Evolutionary conservation across 2,888 invertebrate genomes (phyloP), one percentile per base, ranked within the genome.

Genomic region (Cheilosia pagana): DNA sequence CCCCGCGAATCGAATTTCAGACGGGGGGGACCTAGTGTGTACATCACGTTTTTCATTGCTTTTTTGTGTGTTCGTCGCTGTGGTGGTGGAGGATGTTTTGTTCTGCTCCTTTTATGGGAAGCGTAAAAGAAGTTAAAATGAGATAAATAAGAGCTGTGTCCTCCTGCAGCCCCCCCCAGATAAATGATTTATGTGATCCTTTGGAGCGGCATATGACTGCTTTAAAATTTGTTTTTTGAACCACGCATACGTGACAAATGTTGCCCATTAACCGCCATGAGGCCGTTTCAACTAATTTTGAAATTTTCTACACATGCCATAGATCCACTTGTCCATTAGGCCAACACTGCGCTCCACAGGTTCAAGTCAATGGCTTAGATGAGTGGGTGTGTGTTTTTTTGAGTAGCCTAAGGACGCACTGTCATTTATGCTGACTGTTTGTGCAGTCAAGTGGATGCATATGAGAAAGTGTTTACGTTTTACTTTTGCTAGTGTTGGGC

Each of bases 361-460:
- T 79, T 68, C 74, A 83, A 74, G 83, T 83, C 79, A 83, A 79
- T 78, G 83, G 74, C 74, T 31, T 55, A 55, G n/a, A 55, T 31
- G 16, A 3, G 10, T 16, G 12, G 0, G 12, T 59, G 7, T 28
- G 1, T 28, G 7, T 28, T 28, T 8, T 8, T 8, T 8, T 28
- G 19, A 59, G 65, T 59, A 48, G 57, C 79, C 59, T 65, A 52
- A 57, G 75, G 70, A 45, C 60, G 65, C 50, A 41, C 70, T 76
- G 70, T 71, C 76, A 65, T 72, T 77, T 81, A 50, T 63, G 55
- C 57, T 75, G 75, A 63, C 75, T 81, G 63, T 75, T 75, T 82
- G 67, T 77, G 77, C 82, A 82, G 53, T 82, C 82, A 82, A 82
- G 77, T 68, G 62, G 19, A 60, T 65, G 65, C 60, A 77, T 71